Evolutionary conservation across 2,113 vertebrate genomes (phyloP), one percentile per base, ranked within the genome.

Genomic region (Sinocyclocheilus grahami): DNA sequence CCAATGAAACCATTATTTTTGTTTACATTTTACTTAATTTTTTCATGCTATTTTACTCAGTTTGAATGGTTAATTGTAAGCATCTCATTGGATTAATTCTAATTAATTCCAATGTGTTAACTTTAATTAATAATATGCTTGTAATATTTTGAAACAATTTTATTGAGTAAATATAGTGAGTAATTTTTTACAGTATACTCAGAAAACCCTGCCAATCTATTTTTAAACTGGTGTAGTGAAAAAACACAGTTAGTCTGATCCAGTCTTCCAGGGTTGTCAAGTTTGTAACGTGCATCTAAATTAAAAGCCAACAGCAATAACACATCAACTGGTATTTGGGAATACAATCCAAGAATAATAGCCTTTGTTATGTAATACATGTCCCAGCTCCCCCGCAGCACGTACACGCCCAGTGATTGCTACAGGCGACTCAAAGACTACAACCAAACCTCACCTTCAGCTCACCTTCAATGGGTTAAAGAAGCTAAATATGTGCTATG

Each of bases 191-290:
- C 30, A 33, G 30, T 33, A 33, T 33, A 30, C 8, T 18, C 11
- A 58, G 18, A 78, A 37, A 76, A 76, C 42, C 24, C 12, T 24
- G 22, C 18, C 14, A 48, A 22, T 20, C 62, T 30, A 42, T 67
- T 82, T 82, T 22, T 53, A 78, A 22, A 74, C 20, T 14, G 72
- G 4, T 27, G 53, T 1, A 8, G 71, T 22, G 18, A 63, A 58
- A 85, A 77, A 46, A 18, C 72, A 71, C 33, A 83, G 87, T 37
- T 72, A 55, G 30, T 84, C 72, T 2, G 1, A 75, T 91, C 91
- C 89, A 89, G 89, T 90, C 86, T 42, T 78, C 89, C 89, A 85
- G 85, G 91, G 90, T 84, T 90, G 88, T 87, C 87, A 91, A 63
- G 90, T 90, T 91, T 24, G 63, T 80, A 86, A 86, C 65, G 82